Evolutionary conservation across 2,888 invertebrate species (phyloP).

Genomic region (Gisinianus flammeolus): DNA sequence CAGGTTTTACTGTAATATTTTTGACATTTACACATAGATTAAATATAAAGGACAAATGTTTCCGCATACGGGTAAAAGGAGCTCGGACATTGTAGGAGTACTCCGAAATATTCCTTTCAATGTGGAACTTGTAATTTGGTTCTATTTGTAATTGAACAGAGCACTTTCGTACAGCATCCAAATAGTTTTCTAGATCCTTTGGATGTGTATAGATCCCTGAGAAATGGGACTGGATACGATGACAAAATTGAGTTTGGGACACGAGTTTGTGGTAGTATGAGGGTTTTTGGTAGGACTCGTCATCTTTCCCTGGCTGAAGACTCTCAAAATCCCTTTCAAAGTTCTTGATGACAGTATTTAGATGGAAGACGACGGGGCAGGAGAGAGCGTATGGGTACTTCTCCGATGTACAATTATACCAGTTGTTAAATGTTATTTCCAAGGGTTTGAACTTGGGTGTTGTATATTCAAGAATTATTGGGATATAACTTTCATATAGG

Average conservation of each 20-base stretch:
- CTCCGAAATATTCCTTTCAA: conserved; percentile 18
- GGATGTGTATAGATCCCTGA: conserved; percentile 25
- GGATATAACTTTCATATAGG: conserved; percentile 48
- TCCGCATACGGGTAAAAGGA: conserved; percentile 51
- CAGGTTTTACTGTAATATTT: too few relatives aligned
- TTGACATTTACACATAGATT: too few relatives aligned
- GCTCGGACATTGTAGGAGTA: conserved; percentile 45
- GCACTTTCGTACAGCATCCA: conserved; percentile 39
- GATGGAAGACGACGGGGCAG: conserved; percentile 53
- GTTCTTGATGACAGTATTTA: conserved; percentile 54
- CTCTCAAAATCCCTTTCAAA: conserved; percentile 54
- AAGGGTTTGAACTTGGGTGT: conserved; percentile 48
- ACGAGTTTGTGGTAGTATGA: conserved; percentile 20
- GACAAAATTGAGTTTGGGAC: conserved; percentile 46
- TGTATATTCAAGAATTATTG: conserved; percentile 46
- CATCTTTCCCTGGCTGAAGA: conserved; percentile 48
- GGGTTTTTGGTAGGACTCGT: conserved; percentile 5
- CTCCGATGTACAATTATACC: conserved; percentile 50
- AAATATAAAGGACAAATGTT: too few relatives aligned
- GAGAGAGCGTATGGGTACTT: conserved; percentile 49
- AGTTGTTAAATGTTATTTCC: conserved; percentile 53
- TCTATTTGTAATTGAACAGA: not conserved
- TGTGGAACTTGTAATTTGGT: not conserved
- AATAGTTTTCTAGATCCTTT: conserved; percentile 44
- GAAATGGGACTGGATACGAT: conserved; percentile 53